Conservation (phyloP, 2,113 vertebrate species). For the Rana temporaria region DNA sequence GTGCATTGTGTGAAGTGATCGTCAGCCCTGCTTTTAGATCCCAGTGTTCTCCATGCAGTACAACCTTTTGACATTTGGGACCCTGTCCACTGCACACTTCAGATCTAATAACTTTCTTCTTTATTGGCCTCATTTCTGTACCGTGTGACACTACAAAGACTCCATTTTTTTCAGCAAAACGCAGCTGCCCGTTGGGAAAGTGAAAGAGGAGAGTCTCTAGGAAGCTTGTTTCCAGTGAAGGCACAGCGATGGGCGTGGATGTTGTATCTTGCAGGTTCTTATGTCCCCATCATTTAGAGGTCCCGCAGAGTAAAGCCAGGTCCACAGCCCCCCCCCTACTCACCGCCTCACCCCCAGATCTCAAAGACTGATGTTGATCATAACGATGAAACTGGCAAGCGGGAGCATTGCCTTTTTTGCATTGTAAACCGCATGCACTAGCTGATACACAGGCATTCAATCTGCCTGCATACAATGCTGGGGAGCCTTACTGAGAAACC, state of each 20-base stretch:
- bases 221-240: not conserved
- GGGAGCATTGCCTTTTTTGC: not conserved
- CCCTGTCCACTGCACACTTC: not conserved
- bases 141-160: not conserved
- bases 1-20: not conserved
- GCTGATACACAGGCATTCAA: not conserved
- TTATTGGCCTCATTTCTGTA: too few species aligned
- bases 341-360: too few species aligned
- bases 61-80: not conserved
- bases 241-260: conserved; percentile 1
- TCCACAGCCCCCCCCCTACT: not conserved
- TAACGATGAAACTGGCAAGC: too few species aligned
- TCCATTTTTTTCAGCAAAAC: not conserved
- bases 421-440: not conserved
- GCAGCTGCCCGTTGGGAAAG: not conserved
- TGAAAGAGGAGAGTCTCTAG: conserved; percentile 3
- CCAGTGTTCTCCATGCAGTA: not conserved
- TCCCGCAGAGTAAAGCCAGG: not conserved
- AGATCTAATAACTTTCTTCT: not conserved
- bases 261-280: not conserved
- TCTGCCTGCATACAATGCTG: not conserved
- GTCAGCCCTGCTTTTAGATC: not conserved
- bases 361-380: too few species aligned
- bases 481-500: too few species aligned
- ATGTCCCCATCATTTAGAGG: not conserved